phyloP scores from a whole-genome alignment of 2,113 vertebrate species.

The Pandion haliaetus region DNA sequence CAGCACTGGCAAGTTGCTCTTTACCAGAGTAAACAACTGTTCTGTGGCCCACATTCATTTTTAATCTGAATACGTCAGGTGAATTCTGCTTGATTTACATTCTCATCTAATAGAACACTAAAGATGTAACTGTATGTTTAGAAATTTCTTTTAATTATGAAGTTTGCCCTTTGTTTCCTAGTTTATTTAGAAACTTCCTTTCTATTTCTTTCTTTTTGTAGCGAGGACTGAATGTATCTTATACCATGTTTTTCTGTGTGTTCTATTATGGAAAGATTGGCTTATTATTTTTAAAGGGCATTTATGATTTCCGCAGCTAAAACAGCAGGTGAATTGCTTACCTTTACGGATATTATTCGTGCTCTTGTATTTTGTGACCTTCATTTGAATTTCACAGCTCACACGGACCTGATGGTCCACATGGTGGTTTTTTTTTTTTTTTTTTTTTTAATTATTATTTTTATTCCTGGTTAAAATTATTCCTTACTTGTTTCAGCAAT shows the following conservation, averaged over 20 bases:
- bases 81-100: background rate
- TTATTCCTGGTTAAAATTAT: background rate
- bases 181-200: background rate
- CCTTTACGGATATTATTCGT: accelerated
- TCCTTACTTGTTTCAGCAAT: background rate
- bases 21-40: background rate
- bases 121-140: background rate
- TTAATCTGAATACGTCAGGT: background rate
- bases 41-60: background rate
- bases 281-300: background rate
- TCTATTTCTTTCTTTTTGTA: background rate
- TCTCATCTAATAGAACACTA: background rate
- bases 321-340: background rate
- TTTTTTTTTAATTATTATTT: background rate
- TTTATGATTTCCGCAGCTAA: background rate
- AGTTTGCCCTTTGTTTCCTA: background rate
- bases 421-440: too few species aligned
- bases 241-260: background rate
- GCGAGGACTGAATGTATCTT: background rate
- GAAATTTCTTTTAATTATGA: background rate
- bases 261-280: background rate
- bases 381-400: background rate
- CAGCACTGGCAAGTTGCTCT: background rate
- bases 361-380: background rate
- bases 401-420: background rate